Evolutionary conservation across 2,113 vertebrate species (phyloP).

Genomic region (Dermatemys mawii): DNA sequence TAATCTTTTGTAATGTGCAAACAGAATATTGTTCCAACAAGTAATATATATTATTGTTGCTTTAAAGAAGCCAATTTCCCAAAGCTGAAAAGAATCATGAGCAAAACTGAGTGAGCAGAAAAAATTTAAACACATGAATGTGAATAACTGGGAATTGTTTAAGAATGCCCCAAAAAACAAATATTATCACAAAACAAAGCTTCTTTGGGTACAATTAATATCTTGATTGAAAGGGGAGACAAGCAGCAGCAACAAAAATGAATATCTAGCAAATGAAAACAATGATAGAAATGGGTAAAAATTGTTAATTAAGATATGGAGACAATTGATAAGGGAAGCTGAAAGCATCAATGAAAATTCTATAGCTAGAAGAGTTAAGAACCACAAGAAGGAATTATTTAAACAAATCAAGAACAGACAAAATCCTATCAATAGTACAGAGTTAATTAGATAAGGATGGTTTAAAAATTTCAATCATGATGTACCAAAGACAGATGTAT

Average conservation of each 20-base stretch:
- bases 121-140: not conserved
- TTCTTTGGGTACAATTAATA: not conserved
- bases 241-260: not conserved
- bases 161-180: not conserved
- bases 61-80: conserved; percentile 2
- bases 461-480: not conserved
- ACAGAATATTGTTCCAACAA: not conserved
- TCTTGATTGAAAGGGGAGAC: not conserved
- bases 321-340: not conserved
- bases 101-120: not conserved
- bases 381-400: not conserved
- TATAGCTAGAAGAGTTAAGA: not conserved
- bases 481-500: not conserved
- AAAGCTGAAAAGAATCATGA: conserved; percentile 9
- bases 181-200: not conserved
- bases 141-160: conserved; percentile 1
- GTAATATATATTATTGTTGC: not conserved
- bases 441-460: not conserved
- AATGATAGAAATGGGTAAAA: not conserved
- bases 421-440: not conserved
- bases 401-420: not conserved
- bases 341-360: not conserved
- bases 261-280: not conserved
- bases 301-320: not conserved
- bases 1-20: conserved; percentile 14